Evolutionary conservation across 1,140 invertebrate genomes (phyloP), one percentile per base, ranked within the genome.

Genomic region (Carposina sasakii): DNA sequence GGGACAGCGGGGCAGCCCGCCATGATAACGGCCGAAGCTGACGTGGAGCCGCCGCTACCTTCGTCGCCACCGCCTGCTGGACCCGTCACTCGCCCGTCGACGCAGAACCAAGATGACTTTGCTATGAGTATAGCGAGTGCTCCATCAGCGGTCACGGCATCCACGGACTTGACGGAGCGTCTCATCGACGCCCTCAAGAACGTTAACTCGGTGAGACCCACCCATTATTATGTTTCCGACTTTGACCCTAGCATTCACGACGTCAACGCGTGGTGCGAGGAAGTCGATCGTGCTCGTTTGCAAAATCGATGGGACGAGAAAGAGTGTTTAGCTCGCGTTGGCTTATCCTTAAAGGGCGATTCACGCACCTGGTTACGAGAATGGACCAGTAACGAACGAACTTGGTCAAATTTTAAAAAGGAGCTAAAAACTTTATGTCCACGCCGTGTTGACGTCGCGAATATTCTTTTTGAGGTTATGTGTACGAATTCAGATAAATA

Each of bases 391-490:
- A 33, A 31, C 15, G 42, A 44, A 15, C 24, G 42, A 12, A 44
- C 26, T 9, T 45, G 43, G 43, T 33, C 43, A 1, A 45, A 45
- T 17, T 45, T 45, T 19, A 45, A 45, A 22, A 6, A 12, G 8
- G 43, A 45, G 34, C 23, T 45, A 6, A 45, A 45, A 15, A 16
- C 23, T 10, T 20, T 43, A 2, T 43, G 41, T 13, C 26, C 41
- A 17, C 24, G 12, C 2, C 15, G 26, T 8, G 17, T 43, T n/a
- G 43, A 45, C 15, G 9, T 33, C 23, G 43, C 43, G 17, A 45
- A 45, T 33, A 45, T 45, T 28, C 30, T 31, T 22, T 45, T 33
- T n/a, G 17, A n/a, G n/a, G n/a, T n/a, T n/a, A 47, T 45, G 43
- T 33, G 31, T 34, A 33, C 15, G 2, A 19, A 31, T 20, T 47